These are phyloP conservation scores for Cephalopholis sonnerati DNA, from an alignment of 2,113 vertebrate genomes.

Conservation along the genomic window DNA sequence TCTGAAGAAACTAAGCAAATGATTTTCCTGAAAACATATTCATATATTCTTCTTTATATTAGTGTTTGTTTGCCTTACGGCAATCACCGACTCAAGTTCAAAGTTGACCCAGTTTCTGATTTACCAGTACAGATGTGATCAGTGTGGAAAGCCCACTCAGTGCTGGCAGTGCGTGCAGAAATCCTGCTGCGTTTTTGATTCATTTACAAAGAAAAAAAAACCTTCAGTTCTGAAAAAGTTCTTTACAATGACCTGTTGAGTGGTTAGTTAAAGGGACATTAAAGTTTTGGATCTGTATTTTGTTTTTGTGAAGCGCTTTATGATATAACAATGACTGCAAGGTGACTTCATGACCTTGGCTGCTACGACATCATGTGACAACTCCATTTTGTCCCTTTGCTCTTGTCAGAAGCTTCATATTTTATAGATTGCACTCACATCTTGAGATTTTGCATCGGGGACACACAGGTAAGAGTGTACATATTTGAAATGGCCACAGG, in stretches of 20 bases:
- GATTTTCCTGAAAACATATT: slow-evolving; percentile 63
- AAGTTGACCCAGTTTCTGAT: slow-evolving; percentile 74
- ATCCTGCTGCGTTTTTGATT: slow-evolving; percentile 10
- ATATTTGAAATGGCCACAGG: slow-evolving; percentile 65
- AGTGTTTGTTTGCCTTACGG: slow-evolving; percentile 66
- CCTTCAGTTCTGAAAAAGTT: background rate
- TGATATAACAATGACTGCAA: background rate
- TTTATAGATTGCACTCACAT: slow-evolving; percentile 57
- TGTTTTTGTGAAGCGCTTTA: background rate
- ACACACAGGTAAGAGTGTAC: slow-evolving; percentile 71
- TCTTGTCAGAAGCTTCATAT: slow-evolving; percentile 53
- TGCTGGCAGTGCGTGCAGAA: background rate
- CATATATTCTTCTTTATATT: slow-evolving; percentile 77
- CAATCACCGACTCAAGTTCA: slow-evolving; percentile 63
- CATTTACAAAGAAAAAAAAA: slow-evolving; percentile 1
- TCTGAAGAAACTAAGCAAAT: slow-evolving; percentile 62
- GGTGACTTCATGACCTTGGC: slow-evolving; percentile 12
- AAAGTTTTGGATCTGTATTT: background rate
- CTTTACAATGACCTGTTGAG: slow-evolving; percentile 3
- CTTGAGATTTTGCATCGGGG: slow-evolving; percentile 33
- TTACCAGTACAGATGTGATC: slow-evolving; percentile 51
- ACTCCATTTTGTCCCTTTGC: slow-evolving; percentile 20
- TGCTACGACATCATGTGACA: background rate
- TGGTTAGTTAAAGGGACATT: background rate
- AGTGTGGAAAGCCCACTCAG: slow-evolving; percentile 21